Evolutionary conservation across 2,797 vertebrate species (phyloP).

Genomic region (Coracias cyanogaster): DNA sequence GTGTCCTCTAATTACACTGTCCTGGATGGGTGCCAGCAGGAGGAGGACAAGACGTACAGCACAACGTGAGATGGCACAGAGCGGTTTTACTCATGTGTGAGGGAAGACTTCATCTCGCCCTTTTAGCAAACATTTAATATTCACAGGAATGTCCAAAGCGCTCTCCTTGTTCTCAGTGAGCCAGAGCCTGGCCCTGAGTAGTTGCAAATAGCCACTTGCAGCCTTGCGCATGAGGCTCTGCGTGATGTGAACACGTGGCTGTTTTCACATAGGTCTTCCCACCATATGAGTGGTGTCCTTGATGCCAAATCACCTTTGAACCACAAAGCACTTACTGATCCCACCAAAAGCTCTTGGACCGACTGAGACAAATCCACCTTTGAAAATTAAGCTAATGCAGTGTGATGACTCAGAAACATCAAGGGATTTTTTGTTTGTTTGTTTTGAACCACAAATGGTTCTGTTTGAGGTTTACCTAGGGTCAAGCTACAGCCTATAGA

Average conservation of each 20-base stretch:
- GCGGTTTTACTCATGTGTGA: background rate
- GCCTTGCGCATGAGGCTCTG: background rate
- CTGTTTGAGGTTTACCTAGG: constrained; percentile 49
- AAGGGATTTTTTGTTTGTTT: constrained; percentile 46
- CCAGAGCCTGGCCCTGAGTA: background rate
- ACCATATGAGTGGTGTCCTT: background rate
- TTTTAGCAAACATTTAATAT: constrained; percentile 20
- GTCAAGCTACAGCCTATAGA: background rate
- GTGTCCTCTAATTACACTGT: background rate
- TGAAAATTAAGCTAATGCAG: background rate
- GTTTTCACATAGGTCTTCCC: background rate
- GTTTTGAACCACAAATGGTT: constrained; percentile 24
- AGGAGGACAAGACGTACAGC: constrained; percentile 12
- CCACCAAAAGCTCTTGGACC: background rate
- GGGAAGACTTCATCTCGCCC: background rate
- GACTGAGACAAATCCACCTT: constrained; percentile 17
- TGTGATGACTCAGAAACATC: constrained; percentile 33
- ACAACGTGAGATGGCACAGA: background rate
- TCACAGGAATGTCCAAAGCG: background rate
- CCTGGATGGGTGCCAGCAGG: background rate
- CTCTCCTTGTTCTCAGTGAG: background rate
- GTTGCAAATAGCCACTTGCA: background rate
- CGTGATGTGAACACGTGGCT: background rate
- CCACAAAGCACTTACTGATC: background rate
- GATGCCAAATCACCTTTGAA: background rate